phyloP scores from a whole-genome alignment of 2,888 invertebrate species.

The Temnothorax ravouxi region DNA sequence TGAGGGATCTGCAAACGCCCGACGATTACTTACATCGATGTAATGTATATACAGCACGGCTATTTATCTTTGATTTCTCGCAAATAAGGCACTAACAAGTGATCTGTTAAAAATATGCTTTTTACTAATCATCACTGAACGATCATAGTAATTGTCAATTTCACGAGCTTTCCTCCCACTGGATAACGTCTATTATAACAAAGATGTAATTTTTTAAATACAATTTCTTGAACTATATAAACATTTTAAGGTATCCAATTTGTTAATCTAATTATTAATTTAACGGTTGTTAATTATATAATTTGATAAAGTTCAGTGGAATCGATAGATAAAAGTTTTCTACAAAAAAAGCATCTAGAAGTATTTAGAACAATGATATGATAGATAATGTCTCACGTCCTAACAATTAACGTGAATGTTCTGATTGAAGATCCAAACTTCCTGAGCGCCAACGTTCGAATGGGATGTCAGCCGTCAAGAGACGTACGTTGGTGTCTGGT shows the following conservation, averaged over 20 bases:
- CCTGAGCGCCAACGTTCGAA: constrained; percentile 81
- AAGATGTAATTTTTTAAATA: neutral
- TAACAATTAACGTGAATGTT: neutral
- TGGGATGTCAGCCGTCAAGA: constrained; percentile 82
- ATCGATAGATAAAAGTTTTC: neutral
- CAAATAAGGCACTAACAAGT: neutral
- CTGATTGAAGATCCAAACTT: constrained; percentile 82
- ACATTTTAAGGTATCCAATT: neutral
- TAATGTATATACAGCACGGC: constrained; percentile 69
- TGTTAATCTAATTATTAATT: constrained; percentile 11
- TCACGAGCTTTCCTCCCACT: neutral
- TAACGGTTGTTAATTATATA: neutral
- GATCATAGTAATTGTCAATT: neutral
- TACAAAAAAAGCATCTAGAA: neutral
- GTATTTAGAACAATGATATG: neutral
- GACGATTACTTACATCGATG: constrained; percentile 89
- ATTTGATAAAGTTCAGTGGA: neutral
- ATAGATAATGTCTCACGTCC: neutral
- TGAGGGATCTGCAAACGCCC: constrained; percentile 88
- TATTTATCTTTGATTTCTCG: neutral
- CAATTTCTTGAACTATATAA: neutral
- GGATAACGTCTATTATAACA: neutral
- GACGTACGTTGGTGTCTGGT: constrained; percentile 89
- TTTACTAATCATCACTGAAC: neutral
- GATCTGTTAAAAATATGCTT: neutral